Conservation (phyloP, 2,113 vertebrate species). For the Daubentonia madagascariensis region DNA sequence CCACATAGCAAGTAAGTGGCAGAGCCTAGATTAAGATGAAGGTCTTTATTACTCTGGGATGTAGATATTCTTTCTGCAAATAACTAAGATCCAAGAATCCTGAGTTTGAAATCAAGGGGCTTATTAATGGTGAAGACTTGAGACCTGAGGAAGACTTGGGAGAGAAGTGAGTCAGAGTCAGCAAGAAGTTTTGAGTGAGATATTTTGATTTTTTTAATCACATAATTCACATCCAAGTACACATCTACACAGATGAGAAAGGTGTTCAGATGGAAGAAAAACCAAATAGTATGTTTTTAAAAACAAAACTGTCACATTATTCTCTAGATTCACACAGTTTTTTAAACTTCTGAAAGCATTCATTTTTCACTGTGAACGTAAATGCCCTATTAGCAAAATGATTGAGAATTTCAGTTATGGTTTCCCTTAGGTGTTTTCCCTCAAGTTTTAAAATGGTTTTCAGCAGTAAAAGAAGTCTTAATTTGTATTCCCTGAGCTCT, state of each 20-base stretch:
- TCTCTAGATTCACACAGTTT: not conserved
- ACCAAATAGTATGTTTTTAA: not conserved
- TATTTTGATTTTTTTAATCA: not conserved
- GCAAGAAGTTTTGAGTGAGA: not conserved
- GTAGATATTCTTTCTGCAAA: not conserved
- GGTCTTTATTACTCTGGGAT: not conserved
- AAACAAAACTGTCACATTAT: not conserved
- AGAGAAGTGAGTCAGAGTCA: not conserved
- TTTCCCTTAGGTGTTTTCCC: not conserved
- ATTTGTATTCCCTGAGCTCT: constrained; percentile 10
- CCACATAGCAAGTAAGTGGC: not conserved
- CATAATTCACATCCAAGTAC: not conserved
- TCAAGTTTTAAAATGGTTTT: constrained; percentile 13
- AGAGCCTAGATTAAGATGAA: not conserved
- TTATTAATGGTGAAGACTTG: not conserved
- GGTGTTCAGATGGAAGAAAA: not conserved
- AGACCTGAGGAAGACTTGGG: not conserved
- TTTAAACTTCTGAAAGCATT: not conserved
- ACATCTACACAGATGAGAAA: constrained; percentile 6
- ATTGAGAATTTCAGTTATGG: not conserved
- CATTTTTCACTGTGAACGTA: not conserved
- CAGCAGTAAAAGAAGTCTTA: not conserved
- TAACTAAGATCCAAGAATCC: not conserved
- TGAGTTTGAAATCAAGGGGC: not conserved
- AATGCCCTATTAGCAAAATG: not conserved